phyloP scores from a whole-genome alignment of 2,113 vertebrate genomes.

The Channa maculata region DNA sequence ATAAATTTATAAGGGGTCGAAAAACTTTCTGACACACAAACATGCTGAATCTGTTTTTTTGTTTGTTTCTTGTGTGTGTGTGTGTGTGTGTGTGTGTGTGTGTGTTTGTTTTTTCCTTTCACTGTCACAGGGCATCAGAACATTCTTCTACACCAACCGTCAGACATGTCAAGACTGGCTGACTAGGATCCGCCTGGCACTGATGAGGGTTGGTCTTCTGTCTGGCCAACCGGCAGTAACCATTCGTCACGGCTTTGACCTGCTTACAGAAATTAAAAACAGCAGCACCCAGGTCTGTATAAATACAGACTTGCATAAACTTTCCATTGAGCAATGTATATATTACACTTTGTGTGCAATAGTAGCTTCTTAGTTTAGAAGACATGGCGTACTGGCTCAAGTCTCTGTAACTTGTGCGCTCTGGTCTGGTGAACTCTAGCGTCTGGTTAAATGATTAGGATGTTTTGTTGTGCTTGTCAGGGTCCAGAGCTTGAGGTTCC shows the following conservation, averaged over 20 bases:
- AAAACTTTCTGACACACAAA: too few relatives aligned
- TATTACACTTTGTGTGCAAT: too few relatives aligned
- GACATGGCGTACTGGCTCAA: too few relatives aligned
- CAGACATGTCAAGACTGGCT: constrained; percentile 99
- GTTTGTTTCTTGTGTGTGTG: too few relatives aligned
- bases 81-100: too few relatives aligned
- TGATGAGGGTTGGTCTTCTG: constrained; percentile 96
- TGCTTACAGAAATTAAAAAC: constrained; percentile 95
- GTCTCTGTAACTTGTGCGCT: too few relatives aligned
- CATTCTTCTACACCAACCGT: constrained; percentile 97
- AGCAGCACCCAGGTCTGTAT: constrained; percentile 86
- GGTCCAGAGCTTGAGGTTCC: constrained; percentile 94
- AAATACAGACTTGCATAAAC: neutral
- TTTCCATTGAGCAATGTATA: neutral
- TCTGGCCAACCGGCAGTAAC: constrained; percentile 98
- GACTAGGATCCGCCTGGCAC: constrained; percentile 93
- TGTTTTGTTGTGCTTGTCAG: constrained; percentile 70
- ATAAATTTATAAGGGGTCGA: too few relatives aligned
- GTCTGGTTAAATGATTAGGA: fast-evolving
- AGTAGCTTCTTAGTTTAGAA: too few relatives aligned
- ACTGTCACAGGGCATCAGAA: constrained; percentile 90
- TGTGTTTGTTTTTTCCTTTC: too few relatives aligned
- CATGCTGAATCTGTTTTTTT: too few relatives aligned
- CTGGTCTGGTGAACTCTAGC: too few relatives aligned
- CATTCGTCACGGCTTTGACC: constrained; percentile 95